phyloP scores from a whole-genome alignment of 2,888 invertebrate genomes.

The Ernsta delagoae region DNA sequence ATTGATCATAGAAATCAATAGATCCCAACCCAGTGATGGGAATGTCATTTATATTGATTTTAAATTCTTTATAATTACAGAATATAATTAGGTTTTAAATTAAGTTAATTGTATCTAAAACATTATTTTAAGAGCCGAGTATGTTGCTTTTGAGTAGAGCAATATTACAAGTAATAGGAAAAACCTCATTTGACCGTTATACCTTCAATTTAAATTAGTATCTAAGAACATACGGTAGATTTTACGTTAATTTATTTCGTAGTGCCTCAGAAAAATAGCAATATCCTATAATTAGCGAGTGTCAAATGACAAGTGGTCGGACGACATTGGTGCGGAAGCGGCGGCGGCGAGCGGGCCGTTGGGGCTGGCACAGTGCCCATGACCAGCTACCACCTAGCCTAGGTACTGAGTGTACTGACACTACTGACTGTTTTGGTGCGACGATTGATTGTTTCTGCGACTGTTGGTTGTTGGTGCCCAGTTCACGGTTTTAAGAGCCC shows the following conservation, averaged over 20 bases:
- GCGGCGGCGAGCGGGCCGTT: constrained; percentile 51
- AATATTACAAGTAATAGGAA: background rate
- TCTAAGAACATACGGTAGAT: too few species aligned
- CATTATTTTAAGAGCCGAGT: too few species aligned
- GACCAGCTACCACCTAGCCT: constrained; percentile 53
- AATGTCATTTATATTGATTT: too few species aligned
- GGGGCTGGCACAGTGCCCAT: constrained; percentile 75
- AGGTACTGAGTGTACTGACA: constrained; percentile 43
- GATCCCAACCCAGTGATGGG: too few species aligned
- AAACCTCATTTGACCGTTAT: background rate
- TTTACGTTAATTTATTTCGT: background rate
- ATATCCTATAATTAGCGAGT: constrained; percentile 46
- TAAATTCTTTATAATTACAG: too few species aligned
- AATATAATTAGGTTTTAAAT: too few species aligned
- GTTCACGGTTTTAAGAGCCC: too few species aligned
- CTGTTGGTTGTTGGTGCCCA: too few species aligned
- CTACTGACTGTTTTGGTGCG: constrained; percentile 11
- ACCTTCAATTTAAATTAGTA: background rate
- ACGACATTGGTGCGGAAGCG: constrained; percentile 59
- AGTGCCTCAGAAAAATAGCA: constrained; percentile 29
- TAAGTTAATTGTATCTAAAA: too few species aligned
- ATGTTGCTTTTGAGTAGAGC: too few species aligned
- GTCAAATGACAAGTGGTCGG: constrained; percentile 52
- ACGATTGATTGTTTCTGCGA: background rate
- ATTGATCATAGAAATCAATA: too few species aligned